Base-by-base conservation (phyloP, 2,113 vertebrate genomes). In the Psophia crepitans region DNA sequence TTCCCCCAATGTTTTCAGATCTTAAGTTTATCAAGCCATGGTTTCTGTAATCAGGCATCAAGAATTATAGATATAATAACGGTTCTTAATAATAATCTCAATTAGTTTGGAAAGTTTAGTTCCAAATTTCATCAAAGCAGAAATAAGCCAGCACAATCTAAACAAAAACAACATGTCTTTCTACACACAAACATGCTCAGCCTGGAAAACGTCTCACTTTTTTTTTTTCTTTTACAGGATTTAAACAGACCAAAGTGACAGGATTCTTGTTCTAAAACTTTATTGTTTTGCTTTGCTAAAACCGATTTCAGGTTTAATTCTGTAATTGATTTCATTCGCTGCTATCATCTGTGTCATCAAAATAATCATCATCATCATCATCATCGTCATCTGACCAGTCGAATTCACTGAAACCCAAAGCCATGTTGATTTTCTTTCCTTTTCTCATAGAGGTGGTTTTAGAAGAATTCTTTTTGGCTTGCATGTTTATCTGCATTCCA, bases 341-440 rank as follows among this genome's bases (percentile, higher is more conserved):
- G 97, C 97, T 98, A 94, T 98, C 97, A 94, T 97, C 95, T 93
- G 96, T 96, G 87, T 98, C 98, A 93, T 98, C 97, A 96, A 98
- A 97, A 83, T 97, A 87, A 93, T 53, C 51, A 53, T 96, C 97
- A 39, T 91, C 97, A 96, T 96, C 98, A 87, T 97, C 98, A 97
- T 99, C 97, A 75, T 98, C 98, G 91, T 98, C 98, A 89, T 99
- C 98, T 87, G 98, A 98, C 98, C 98, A 98, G 97, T 98, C 97
- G 97, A 99, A 98, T 96, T 98, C 98, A 98, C 98, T 99, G 98
- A 99, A 98, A 98, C 98, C 98, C 98, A 99, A 86, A 94, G 98
- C 98, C 99, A 99, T 99, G 98, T 99, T 98, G 98, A 99, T 98
- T 97, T 99, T 99, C 98, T 98, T 99, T 77, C 99, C 99, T 97